phyloP scores from a whole-genome alignment of 2,797 vertebrate genomes.

The Choloepus didactylus region DNA sequence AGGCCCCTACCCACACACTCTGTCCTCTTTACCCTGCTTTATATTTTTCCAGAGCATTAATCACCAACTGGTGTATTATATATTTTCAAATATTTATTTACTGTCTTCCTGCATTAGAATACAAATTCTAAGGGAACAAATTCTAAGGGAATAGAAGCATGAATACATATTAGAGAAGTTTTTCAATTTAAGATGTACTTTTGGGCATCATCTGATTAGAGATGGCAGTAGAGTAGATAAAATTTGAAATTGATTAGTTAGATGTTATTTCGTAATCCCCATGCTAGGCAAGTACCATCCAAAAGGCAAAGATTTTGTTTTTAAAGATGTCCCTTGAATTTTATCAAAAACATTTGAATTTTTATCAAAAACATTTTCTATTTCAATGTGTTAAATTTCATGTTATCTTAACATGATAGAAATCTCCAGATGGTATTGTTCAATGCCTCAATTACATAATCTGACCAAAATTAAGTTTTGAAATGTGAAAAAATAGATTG shows the following conservation, averaged over 20 bases:
- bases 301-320: not conserved
- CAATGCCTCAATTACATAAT: not conserved
- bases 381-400: conserved; percentile 33
- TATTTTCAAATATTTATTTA: not conserved
- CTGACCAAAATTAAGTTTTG: not conserved
- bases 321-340: not conserved
- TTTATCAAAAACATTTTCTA: not conserved
- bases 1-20: not conserved
- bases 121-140: not conserved
- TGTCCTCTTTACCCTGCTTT: not conserved
- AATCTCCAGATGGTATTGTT: not conserved
- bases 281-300: not conserved
- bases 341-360: not conserved
- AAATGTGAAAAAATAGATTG: not conserved
- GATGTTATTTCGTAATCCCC: not conserved
- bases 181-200: not conserved
- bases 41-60: not conserved
- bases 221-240: not conserved
- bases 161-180: not conserved
- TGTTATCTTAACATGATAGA: not conserved
- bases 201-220: not conserved
- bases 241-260: not conserved
- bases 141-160: not conserved
- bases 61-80: not conserved
- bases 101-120: not conserved